Evolutionary conservation across 2,888 invertebrate species (phyloP), one percentile per base, ranked within the genome.

Genomic region (Drosophila melanocephala): DNA sequence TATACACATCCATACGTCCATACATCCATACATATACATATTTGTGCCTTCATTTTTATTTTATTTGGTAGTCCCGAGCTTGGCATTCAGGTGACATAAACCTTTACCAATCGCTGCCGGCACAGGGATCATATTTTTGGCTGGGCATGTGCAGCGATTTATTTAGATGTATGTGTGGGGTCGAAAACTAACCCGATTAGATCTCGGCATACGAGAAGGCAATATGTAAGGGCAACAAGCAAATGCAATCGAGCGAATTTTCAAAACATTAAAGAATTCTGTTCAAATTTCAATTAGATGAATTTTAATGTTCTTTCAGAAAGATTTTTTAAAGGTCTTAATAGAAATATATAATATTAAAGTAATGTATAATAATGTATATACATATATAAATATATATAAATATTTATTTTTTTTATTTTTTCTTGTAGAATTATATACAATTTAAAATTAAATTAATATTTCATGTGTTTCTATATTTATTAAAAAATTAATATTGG

Each of bases 101-200:
- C 79, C 76, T 70, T 79, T 63, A 32, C 30, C 65, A 59, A 47
- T 53, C 53, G 42, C 44, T 63, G 30, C 6, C 39, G 12, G 26
- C 28, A 10, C 32, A 47, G 61, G 72, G 66, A 75, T 75, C 78
- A 73, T 72, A 71, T 72, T 83, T 37, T 70, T 80, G 51, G 64
- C 62, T 67, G 77, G 81, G 78, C 81, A 73, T 83, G 75, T 83
- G 75, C 76, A 79, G 16, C 72, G 63, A 50, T 71, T 60, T 37
- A 35, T 39, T 39, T 28, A 5, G 7, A n/a, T 32, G 35, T 62
- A 53, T 81, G 73, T 83, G 86, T 70, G 83, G 55, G 63, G 44
- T 66, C 63, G 56, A 47, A 53, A 42, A 39, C 66, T 77, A 84
- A 87, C 63, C 80, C 81, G 85, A 77, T 85, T 83, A 77, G 68